Conservation (phyloP, 2,888 invertebrate species). For the Scaeva pyrastri region DNA sequence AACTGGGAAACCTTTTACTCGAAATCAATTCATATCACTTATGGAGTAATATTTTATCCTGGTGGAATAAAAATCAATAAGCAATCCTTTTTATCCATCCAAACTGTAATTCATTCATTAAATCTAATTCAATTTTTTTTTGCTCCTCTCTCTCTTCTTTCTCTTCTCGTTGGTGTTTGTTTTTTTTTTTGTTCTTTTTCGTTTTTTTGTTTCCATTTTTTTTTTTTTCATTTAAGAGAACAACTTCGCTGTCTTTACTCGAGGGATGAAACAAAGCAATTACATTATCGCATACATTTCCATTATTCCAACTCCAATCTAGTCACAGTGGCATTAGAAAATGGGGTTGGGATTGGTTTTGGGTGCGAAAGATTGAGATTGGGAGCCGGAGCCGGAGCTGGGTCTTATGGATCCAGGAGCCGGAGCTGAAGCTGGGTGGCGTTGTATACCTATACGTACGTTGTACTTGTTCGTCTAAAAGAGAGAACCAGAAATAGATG, state of each 20-base stretch:
- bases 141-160: conserved; percentile 26
- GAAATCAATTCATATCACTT: conserved; percentile 75
- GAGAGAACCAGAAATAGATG: neutral
- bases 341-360: conserved; percentile 29
- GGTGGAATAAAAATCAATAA: conserved; percentile 77
- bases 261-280: conserved; percentile 78
- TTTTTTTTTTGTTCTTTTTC: conserved; percentile 28
- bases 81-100: conserved; percentile 77
- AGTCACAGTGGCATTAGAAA: conserved; percentile 53
- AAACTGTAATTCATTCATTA: conserved; percentile 78
- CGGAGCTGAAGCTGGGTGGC: no score
- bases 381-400: no score
- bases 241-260: conserved; percentile 65
- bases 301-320: conserved; percentile 76
- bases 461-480: neutral
- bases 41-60: conserved; percentile 75
- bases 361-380: conserved; percentile 2
- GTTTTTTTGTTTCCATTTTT: conserved; percentile 29
- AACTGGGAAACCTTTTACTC: conserved; percentile 69
- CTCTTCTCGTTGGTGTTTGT: neutral
- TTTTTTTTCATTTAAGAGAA: conserved; percentile 44
- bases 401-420: no score
- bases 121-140: conserved; percentile 78
- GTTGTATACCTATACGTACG: neutral
- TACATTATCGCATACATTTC: conserved; percentile 78